Conservation (phyloP, 2,113 vertebrate genomes). For the Pachyramphus minor region DNA sequence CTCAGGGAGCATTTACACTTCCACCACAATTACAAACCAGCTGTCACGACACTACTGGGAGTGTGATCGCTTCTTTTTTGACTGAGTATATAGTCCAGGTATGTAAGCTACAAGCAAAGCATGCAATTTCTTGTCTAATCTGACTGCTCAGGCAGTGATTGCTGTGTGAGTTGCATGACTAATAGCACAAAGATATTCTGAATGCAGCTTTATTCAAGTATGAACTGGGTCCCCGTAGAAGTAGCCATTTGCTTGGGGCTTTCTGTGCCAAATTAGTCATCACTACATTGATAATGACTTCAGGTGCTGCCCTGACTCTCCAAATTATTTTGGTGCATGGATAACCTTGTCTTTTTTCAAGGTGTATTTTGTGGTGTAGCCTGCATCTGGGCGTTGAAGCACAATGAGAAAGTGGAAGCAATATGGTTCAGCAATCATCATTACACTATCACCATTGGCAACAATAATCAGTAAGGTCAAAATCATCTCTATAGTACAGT, state of each 20-base stretch:
- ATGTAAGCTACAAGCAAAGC: neutral
- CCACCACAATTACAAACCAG: neutral
- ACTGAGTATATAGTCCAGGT: neutral
- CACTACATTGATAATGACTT: neutral
- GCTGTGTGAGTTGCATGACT: conserved; percentile 27
- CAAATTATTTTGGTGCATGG: neutral
- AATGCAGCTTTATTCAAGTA: conserved; percentile 7
- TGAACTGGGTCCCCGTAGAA: neutral
- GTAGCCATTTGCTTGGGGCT: neutral
- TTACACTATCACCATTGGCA: neutral
- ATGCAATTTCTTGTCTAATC: conserved; percentile 52
- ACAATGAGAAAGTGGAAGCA: neutral
- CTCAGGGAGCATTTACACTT: neutral
- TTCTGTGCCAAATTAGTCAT: neutral
- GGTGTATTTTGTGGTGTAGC: neutral
- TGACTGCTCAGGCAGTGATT: conserved; percentile 2
- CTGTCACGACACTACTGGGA: neutral
- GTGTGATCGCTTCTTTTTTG: neutral
- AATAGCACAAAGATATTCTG: neutral
- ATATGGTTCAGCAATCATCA: neutral
- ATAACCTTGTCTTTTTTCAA: neutral
- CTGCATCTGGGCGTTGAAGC: neutral
- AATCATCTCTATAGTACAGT: neutral
- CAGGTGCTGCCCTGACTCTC: neutral
- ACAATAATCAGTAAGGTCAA: neutral